These are phyloP conservation scores for Theodoxus fluviatilis DNA, from an alignment of 2,888 invertebrate species.

Conservation along the genomic window DNA sequence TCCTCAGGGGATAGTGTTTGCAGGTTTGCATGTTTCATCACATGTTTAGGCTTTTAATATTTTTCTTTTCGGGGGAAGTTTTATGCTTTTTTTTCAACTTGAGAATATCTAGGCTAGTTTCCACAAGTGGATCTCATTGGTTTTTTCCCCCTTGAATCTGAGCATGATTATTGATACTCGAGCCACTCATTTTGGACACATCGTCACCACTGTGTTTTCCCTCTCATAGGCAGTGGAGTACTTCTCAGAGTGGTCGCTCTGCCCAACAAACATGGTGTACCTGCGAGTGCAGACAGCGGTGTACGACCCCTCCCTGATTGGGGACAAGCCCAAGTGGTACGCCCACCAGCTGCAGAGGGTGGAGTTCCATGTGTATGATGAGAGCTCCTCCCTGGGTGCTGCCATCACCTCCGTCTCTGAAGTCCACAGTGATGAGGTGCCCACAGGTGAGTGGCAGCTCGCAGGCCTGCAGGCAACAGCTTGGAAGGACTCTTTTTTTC, in stretches of 20 bases:
- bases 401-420: conserved; percentile 55
- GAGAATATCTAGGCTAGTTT: neutral
- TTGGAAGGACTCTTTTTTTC: neutral
- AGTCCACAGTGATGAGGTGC: conserved; percentile 58
- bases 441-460: conserved; percentile 51
- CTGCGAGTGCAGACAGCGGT: conserved; percentile 92
- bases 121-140: neutral
- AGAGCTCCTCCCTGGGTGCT: conserved; percentile 69
- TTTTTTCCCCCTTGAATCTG: neutral
- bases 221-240: conserved; percentile 89
- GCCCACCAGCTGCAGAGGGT: conserved; percentile 77
- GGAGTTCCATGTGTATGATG: conserved; percentile 90
- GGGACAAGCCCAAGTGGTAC: conserved; percentile 98
- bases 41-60: too few species aligned
- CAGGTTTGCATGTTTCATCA: too few species aligned
- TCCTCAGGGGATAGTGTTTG: too few species aligned
- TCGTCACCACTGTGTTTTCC: neutral
- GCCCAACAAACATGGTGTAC: conserved; percentile 97
- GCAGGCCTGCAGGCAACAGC: neutral
- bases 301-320: conserved; percentile 92
- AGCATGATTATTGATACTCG: neutral
- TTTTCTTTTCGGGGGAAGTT: too few species aligned
- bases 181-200: neutral
- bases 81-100: too few species aligned
- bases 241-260: conserved; percentile 96